Conservation (phyloP, 2,797 vertebrate genomes). For the Periophthalmus magnuspinnatus region DNA sequence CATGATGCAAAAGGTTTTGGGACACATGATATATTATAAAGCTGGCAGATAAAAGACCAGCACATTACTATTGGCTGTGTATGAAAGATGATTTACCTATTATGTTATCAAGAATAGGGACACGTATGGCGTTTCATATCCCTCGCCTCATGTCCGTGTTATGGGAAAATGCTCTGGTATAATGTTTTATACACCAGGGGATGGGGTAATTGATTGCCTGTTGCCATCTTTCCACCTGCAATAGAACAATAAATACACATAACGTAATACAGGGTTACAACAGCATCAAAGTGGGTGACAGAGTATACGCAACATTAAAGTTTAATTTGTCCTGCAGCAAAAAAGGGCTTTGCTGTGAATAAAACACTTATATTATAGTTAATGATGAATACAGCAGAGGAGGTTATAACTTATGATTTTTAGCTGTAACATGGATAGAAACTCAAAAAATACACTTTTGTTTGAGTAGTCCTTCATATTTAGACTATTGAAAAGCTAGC, state of each 20-base stretch:
- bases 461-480: too few species aligned
- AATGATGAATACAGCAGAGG: too few species aligned
- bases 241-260: neutral
- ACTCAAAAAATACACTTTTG: too few species aligned
- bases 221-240: constrained; percentile 5
- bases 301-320: neutral
- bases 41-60: constrained; percentile 38
- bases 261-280: neutral
- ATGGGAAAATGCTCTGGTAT: constrained; percentile 33
- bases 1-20: constrained; percentile 42
- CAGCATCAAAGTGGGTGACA: neutral
- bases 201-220: constrained; percentile 46
- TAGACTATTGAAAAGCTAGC: too few species aligned
- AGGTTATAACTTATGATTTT: too few species aligned
- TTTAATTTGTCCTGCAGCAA: neutral
- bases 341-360: neutral
- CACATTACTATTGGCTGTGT: constrained; percentile 36
- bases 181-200: constrained; percentile 35
- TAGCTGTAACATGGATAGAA: too few species aligned
- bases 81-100: constrained; percentile 55
- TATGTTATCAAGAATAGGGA: constrained; percentile 36
- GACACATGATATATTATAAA: constrained; percentile 51
- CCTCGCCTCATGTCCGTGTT: constrained; percentile 24
- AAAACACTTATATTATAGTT: neutral
- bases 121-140: constrained; percentile 26